Conservation (phyloP, 1,140 invertebrate genomes). For the Temnothorax nylanderi region DNA sequence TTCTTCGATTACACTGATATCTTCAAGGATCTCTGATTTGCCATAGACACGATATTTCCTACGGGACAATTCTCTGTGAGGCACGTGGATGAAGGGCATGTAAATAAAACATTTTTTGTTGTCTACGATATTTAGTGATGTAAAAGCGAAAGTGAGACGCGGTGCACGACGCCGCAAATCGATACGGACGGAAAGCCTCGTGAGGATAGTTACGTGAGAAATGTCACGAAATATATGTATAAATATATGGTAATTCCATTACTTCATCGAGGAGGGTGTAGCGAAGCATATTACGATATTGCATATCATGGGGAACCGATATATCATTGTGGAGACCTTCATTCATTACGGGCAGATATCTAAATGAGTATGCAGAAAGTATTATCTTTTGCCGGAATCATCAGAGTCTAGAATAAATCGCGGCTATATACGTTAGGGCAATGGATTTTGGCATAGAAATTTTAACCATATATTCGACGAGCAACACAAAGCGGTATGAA, state of each 20-base stretch:
- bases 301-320: conserved; percentile 65
- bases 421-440: conserved; percentile 55
- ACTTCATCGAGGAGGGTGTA: conserved; percentile 37
- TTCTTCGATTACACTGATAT: conserved; percentile 4
- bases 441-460: conserved; percentile 83
- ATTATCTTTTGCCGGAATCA: conserved; percentile 43
- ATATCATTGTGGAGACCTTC: conserved; percentile 57
- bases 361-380: conserved; percentile 48
- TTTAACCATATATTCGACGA: conserved; percentile 79
- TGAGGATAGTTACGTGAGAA: conserved; percentile 52
- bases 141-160: conserved; percentile 1
- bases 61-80: conserved; percentile 38
- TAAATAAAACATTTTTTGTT: conserved; percentile 39
- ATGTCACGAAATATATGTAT: conserved; percentile 49
- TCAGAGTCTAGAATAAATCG: conserved; percentile 36
- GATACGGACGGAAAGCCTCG: neutral
- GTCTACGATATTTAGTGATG: conserved; percentile 24
- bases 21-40: conserved; percentile 40
- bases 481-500: conserved; percentile 75
- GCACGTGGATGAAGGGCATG: neutral
- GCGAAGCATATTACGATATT: conserved; percentile 61
- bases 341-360: conserved; percentile 51
- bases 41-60: conserved; percentile 40
- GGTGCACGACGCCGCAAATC: neutral
- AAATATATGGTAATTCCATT: conserved; percentile 53